A percentile compares a stretch with the other conserved stretches of the same genome.
Evolutionary conservation across 2,888 invertebrate species (phyloP).

Genomic region (Diaprepes abbreviatus): DNA sequence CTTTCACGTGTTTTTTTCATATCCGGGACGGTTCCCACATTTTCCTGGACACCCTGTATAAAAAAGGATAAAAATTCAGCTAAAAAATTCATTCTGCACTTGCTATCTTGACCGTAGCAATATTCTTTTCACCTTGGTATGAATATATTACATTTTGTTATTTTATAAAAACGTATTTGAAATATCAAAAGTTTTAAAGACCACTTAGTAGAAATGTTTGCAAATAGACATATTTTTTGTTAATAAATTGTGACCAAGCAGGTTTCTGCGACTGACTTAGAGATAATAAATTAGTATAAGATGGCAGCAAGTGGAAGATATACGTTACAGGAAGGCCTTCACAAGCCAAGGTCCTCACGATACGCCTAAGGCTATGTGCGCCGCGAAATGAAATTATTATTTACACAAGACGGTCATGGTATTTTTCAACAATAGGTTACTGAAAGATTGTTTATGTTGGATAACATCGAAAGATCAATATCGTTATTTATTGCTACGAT

Average conservation of each 20-base stretch:
- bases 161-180: too few species aligned
- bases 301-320: constrained; percentile 58
- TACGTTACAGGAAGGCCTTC: constrained; percentile 62
- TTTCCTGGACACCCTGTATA: too few species aligned
- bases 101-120: too few species aligned
- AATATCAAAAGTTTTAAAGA: background rate
- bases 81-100: too few species aligned
- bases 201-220: background rate
- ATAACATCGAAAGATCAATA: constrained; percentile 21
- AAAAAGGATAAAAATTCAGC: too few species aligned
- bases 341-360: constrained; percentile 63
- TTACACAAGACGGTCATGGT: constrained; percentile 18
- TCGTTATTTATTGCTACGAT: constrained; percentile 16
- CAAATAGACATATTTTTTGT: background rate
- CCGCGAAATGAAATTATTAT: constrained; percentile 38
- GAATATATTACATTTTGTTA: too few species aligned
- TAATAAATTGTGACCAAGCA: background rate
- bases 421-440: constrained; percentile 27
- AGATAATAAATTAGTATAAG: constrained; percentile 55
- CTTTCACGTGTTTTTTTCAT: too few species aligned
- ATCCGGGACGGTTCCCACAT: too few species aligned
- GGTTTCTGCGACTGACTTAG: constrained; percentile 20
- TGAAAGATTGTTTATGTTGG: constrained; percentile 12
- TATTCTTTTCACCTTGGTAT: too few species aligned
- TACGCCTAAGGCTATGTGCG: constrained; percentile 53